phyloP scores from a whole-genome alignment of 2,888 invertebrate genomes.

The Chymomyza caudatula region DNA sequence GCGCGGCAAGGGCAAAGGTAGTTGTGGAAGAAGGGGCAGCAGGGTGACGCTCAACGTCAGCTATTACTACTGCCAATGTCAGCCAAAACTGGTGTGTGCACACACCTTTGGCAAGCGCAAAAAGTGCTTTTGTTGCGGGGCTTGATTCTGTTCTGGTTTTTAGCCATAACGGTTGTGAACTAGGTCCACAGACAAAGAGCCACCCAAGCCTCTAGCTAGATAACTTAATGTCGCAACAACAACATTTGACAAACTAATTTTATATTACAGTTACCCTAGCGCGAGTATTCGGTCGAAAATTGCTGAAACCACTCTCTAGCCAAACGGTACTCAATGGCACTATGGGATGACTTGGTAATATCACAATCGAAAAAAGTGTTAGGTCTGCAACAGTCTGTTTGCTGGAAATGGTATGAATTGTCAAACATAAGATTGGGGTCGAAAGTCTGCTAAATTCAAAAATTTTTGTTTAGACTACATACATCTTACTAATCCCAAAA shows the following conservation, averaged over 20 bases:
- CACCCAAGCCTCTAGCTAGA: neutral
- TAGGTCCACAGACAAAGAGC: neutral
- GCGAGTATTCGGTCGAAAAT: neutral
- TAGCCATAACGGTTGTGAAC: constrained; percentile 1
- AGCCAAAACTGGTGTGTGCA: neutral
- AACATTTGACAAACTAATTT: neutral
- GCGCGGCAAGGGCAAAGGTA: neutral
- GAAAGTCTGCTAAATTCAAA: no score
- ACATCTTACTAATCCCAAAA: no score
- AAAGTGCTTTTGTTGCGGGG: neutral
- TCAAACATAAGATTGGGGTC: no score
- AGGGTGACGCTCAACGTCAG: constrained; percentile 2
- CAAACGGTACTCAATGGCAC: neutral
- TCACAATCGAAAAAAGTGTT: no score
- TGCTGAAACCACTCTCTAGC: neutral
- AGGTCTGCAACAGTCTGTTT: no score
- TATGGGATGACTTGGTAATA: no score
- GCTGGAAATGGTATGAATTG: no score
- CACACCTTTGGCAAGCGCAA: neutral
- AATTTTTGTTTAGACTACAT: no score
- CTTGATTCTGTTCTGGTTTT: neutral
- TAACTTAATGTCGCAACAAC: neutral
- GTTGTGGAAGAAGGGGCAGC: neutral
- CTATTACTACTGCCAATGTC: constrained; percentile 32
- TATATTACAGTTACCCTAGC: neutral